Evolutionary conservation across 2,888 invertebrate genomes (phyloP).

Genomic region (Eustalomyia histrio): DNA sequence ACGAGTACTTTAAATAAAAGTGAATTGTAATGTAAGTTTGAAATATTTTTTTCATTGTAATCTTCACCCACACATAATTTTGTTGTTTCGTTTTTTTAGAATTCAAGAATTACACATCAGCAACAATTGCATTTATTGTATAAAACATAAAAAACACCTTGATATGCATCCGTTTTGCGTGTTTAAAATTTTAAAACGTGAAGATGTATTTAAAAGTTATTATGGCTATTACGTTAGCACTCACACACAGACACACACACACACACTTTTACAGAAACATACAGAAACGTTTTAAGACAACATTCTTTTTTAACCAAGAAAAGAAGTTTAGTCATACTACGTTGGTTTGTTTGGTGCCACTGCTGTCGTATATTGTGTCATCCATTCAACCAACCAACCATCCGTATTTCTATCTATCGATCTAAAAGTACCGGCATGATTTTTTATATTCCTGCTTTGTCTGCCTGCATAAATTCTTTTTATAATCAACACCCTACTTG

Average conservation of each 20-base stretch:
- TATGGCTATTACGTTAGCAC: constrained; percentile 45
- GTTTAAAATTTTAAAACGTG: constrained; percentile 54
- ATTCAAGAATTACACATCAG: constrained; percentile 39
- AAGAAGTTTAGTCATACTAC: constrained; percentile 15
- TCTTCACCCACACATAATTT: constrained; percentile 40
- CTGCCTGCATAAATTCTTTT: constrained; percentile 29
- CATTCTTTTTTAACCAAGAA: not conserved
- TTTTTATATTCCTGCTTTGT: constrained; percentile 1
- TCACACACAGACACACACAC: not conserved
- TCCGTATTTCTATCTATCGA: constrained; percentile 29
- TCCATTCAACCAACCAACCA: constrained; percentile 31
- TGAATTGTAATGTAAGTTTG: constrained; percentile 54
- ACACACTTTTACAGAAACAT: not conserved
- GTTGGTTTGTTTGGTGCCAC: not conserved
- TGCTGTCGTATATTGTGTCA: constrained; percentile 34
- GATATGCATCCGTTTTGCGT: constrained; percentile 62
- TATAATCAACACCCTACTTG: constrained; percentile 9
- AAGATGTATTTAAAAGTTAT: constrained; percentile 39
- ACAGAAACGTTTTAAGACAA: not conserved
- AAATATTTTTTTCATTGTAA: not conserved
- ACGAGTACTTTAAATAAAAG: constrained; percentile 19
- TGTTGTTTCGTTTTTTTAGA: constrained; percentile 12
- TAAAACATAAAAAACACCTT: constrained; percentile 42
- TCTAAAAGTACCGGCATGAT: constrained; percentile 24
- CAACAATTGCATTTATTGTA: constrained; percentile 31